Percentiles rank a stretch among this genome's conserved stretches.
phyloP scores from a whole-genome alignment of 2,797 vertebrate species.

The Vipera latastei region DNA sequence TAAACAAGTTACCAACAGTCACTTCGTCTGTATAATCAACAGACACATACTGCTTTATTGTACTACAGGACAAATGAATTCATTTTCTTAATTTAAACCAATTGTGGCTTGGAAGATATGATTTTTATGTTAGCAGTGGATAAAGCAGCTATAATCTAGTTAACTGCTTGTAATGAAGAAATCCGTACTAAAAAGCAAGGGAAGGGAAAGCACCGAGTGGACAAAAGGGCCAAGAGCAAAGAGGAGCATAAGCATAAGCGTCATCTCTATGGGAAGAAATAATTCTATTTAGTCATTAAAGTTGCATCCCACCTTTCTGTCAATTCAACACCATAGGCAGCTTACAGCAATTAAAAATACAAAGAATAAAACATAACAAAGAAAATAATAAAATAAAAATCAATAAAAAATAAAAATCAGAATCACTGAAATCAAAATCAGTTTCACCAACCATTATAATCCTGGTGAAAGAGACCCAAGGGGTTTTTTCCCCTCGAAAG shows the following conservation, averaged over 20 bases:
- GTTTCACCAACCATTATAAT: background rate
- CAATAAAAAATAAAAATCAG: background rate
- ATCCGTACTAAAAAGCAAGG: too few relatives aligned
- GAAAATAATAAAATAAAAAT: background rate
- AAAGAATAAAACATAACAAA: background rate
- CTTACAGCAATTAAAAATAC: background rate
- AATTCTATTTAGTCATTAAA: background rate
- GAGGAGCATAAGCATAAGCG: background rate
- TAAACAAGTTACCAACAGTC: conserved; percentile 9
- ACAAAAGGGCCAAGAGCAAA: background rate
- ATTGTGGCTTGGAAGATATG: background rate
- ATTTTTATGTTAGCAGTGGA: background rate
- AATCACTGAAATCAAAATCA: background rate
- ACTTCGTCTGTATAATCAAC: background rate
- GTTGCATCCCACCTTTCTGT: background rate
- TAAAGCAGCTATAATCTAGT: background rate
- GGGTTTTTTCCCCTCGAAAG: too few relatives aligned
- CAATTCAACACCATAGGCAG: background rate
- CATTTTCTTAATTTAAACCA: background rate
- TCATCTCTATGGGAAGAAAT: background rate
- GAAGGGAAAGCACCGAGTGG: background rate
- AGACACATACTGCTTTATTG: conserved; percentile 23
- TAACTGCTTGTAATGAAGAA: background rate
- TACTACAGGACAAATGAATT: background rate
- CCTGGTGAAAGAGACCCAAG: background rate